Conservation (phyloP, 37 sponge, comb jelly and placozoan species). For the Chondrilla cf. caribensis region DNA sequence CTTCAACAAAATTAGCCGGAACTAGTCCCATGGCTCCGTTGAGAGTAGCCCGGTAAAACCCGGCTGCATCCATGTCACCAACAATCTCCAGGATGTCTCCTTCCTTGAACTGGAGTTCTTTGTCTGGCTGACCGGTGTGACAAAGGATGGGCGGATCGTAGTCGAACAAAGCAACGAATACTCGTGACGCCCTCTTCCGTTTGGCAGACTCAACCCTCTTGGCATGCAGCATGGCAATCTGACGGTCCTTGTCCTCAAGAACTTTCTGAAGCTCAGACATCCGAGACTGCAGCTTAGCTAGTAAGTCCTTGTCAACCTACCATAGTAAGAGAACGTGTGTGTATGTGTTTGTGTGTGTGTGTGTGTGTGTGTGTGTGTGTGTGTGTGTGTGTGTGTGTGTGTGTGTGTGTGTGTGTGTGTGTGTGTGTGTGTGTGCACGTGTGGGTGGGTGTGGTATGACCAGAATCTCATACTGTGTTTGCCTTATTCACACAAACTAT, state of each 20-base stretch:
- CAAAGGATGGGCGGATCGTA: constrained; percentile 67
- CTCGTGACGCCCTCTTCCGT: constrained; percentile 13
- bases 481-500: no score
- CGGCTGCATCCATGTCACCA: constrained; percentile 68
- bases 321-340: background rate
- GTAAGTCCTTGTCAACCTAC: constrained; percentile 4
- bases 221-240: background rate
- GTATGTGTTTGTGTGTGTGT: no score
- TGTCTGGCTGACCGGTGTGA: constrained; percentile 67
- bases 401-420: background rate
- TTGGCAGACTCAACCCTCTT: background rate
- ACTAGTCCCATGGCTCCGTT: constrained; percentile 52
- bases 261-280: background rate
- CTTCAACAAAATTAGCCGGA: constrained; percentile 76
- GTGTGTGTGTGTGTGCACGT: no score
- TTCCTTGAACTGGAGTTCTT: constrained; percentile 38
- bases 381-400: background rate
- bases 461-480: no score
- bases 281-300: background rate
- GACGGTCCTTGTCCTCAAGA: constrained; percentile 1
- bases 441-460: no score
- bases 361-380: background rate
- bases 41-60: constrained; percentile 54
- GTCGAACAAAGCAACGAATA: constrained; percentile 74
- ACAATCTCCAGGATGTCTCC: constrained; percentile 72